Percentiles rank a stretch among this genome's conserved stretches.
Conservation (phyloP, 2,113 vertebrate species). For the human (Homo sapiens) region GRCh38 chr2:137099001-137099500, state of each 20-base stretch:
- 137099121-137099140: not conserved
- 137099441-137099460: not conserved
- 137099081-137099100: not conserved
- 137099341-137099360: not conserved
- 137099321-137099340: not conserved
- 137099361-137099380: not conserved
- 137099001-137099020: not conserved
- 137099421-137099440: not conserved
- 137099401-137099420: not conserved
- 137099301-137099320: not conserved
- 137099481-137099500: not conserved
- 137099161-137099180: not conserved
- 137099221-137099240: not conserved
- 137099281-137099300: not conserved
- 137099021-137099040: not conserved
- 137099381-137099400: not conserved
- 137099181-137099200: not conserved
- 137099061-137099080: accelerated
- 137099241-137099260: not conserved
- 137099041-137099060: not conserved
- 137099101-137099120: not conserved
- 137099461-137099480: not conserved
- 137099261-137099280: not conserved
- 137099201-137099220: not conserved
- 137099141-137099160: not conserved